These are phyloP conservation scores for Mythimna impura DNA, from an alignment of 2,888 invertebrate genomes.

Conservation along the genomic window DNA sequence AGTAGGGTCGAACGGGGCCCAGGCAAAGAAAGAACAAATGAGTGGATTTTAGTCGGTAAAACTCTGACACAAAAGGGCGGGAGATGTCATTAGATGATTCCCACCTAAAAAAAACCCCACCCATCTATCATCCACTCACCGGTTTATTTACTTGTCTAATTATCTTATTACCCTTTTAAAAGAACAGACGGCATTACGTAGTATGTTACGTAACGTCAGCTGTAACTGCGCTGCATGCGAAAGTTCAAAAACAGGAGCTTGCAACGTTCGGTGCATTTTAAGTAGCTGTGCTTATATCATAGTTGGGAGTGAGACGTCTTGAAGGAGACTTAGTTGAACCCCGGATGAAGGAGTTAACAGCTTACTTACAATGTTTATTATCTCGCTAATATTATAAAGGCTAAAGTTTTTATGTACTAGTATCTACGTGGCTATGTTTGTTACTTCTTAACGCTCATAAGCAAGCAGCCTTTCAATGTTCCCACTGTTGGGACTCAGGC, in stretches of 20 bases:
- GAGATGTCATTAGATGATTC: too few species aligned
- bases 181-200: constrained; percentile 18
- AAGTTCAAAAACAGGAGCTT: constrained; percentile 68
- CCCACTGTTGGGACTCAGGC: too few species aligned
- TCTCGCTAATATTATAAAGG: too few species aligned
- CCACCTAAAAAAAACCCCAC: too few species aligned
- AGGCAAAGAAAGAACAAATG: too few species aligned
- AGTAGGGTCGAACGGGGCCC: too few species aligned
- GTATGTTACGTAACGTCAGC: constrained; percentile 70
- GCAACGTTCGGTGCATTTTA: constrained; percentile 64
- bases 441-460: too few species aligned
- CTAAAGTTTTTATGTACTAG: too few species aligned
- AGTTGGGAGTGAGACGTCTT: constrained; percentile 16
- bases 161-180: constrained; percentile 9
- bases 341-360: constrained; percentile 6
- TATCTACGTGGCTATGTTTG: too few species aligned
- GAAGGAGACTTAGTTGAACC: constrained; percentile 7
- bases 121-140: not conserved
- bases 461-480: too few species aligned
- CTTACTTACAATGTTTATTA: constrained; percentile 1
- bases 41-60: too few species aligned
- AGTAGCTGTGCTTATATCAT: not conserved
- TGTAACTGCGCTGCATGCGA: constrained; percentile 79
- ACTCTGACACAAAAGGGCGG: too few species aligned
- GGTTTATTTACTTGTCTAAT: not conserved